Percentiles rank a stretch among this genome's conserved stretches.
These are phyloP conservation scores for Holotrichia oblita DNA, from an alignment of 1,140 invertebrate species.

Conservation along the genomic window DNA sequence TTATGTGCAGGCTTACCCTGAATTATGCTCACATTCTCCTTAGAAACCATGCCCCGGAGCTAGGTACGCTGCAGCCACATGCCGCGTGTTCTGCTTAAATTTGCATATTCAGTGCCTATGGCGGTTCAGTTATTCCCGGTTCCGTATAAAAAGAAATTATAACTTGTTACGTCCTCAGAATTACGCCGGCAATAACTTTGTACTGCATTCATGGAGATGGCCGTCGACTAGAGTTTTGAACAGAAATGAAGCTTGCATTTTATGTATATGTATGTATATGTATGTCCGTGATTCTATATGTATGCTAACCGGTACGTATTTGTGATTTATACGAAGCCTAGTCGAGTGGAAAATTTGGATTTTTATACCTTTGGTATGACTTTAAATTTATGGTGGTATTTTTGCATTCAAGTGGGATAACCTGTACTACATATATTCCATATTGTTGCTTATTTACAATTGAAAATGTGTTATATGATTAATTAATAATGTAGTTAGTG, in stretches of 20 bases:
- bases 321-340: neutral
- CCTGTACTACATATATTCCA: no score
- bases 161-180: neutral
- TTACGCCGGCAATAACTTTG: neutral
- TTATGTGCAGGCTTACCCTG: neutral
- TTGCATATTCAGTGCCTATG: neutral
- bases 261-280: neutral
- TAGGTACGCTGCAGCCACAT: neutral
- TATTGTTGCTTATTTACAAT: no score
- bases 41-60: neutral
- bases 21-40: neutral
- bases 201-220: neutral
- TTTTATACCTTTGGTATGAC: neutral
- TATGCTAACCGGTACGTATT: neutral
- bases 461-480: no score
- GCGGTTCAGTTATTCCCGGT: neutral
- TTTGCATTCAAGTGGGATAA: no score
- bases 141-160: neutral
- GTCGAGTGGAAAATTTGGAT: conserved; percentile 7
- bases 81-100: neutral
- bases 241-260: neutral
- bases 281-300: neutral
- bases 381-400: neutral
- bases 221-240: neutral
- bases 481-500: no score